Evolutionary conservation across 2,113 vertebrate species (phyloP), one percentile per base, ranked within the genome.

Genomic region (Psettodes erumei): DNA sequence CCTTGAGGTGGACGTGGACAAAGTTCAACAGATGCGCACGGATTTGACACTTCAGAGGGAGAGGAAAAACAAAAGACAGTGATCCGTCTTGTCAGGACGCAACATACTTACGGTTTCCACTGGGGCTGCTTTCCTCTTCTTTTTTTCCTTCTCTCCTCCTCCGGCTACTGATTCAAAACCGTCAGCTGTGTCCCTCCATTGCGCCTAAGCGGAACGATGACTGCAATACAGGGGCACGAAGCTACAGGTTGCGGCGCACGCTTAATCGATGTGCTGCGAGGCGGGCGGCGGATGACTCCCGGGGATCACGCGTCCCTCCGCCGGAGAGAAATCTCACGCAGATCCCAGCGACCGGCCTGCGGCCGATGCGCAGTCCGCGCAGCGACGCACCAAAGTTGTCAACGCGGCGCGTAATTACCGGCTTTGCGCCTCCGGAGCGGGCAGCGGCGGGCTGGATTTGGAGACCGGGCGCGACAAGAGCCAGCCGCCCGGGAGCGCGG

Each of bases 151-250:
- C 72, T 86, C 75, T 91, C 81, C 87, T 91, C 85, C 71, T 73
- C 79, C 72, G 86, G 82, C 81, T 86, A 71, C 68, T 71, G 81
- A 89, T 88, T 83, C 71, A 67, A 65, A 87, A 89, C 73, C 92
- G 92, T 94, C 93, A 94, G 91, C 91, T 94, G 82, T 72, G 91
- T 87, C 81, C 87, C 81, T 90, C 88, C 93, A 94, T 94, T 86
- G 81, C 70, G 80, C 75, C 81, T 83, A 16, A 7, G 71, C 53
- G 75, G 80, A 90, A 89, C 76, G 48, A 75, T 65, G 86, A 78
- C 67, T 67, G 76, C 70, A 86, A 73, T 64, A 72, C 79, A 62
- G 60, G 37, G 58, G 54, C 71, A 64, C 84, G 40, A 84, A 89
- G 91, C 90, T 61, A 93, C 91, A 91, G 91, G 91, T 92, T 92